Evolutionary conservation across 2,113 vertebrate genomes (phyloP), one percentile per base, ranked within the genome.

Genomic region (Brachyhypopomus gauderio): DNA sequence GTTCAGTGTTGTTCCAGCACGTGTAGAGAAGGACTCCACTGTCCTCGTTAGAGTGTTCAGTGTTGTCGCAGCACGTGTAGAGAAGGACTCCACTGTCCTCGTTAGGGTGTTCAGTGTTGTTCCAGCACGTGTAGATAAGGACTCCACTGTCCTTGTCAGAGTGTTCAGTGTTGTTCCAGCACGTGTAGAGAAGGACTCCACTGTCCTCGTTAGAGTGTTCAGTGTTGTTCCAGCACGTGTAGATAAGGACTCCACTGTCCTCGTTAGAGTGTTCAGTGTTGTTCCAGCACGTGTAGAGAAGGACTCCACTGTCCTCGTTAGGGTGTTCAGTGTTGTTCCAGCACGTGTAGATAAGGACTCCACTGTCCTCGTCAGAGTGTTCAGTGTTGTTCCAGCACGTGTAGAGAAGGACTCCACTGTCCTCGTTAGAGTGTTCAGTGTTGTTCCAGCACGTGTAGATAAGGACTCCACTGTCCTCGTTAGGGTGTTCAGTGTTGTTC

Each of bases 381-480:
- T n/a, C n/a, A n/a, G n/a, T n/a, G n/a, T n/a, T n/a, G n/a, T n/a
- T n/a, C n/a, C n/a, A n/a, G n/a, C 85, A 78, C 87, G 84, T 84
- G 82, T 67, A 67, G 85, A 88, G 79, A 84, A 79, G 73, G 86
- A 72, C 58, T 48, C 78, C 48, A 73, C n/a, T 80, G 70, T 81
- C 81, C 48, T 75, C 56, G 62, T 16, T 8, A 41, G 41, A n/a
- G n/a, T n/a, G n/a, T n/a, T n/a, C n/a, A n/a, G n/a, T n/a, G n/a
- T n/a, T n/a, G n/a, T n/a, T n/a, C n/a, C n/a, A n/a, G n/a, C 85
- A 78, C 87, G 84, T 84, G 82, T 67, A 67, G 85, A 88, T 80
- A 84, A 79, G 73, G 86, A 72, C 58, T 48, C 78, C 48, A 73
- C n/a, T 80, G 70, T 81, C 81, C 48, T 75, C 56, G 62, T 16